Conservation (phyloP, 1,140 invertebrate genomes). For the Gonioctena quinquepunctata region DNA sequence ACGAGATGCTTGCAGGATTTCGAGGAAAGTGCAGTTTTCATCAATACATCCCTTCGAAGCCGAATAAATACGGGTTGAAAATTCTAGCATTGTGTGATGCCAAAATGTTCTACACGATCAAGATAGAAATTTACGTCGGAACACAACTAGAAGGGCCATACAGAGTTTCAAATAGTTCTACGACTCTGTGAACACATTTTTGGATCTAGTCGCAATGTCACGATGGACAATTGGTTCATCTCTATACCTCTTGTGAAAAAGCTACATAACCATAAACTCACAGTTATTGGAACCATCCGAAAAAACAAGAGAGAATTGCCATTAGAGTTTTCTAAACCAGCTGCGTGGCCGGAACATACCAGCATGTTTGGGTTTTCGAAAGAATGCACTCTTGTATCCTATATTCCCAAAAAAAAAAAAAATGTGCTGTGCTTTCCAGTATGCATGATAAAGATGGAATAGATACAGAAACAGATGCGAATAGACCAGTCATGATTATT, state of each 20-base stretch:
- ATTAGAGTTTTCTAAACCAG: background rate
- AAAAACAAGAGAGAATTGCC: background rate
- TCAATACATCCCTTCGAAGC: conserved; percentile 24
- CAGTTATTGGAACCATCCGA: background rate
- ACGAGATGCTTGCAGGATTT: conserved; percentile 19
- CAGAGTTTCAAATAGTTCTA: background rate
- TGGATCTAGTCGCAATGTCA: background rate
- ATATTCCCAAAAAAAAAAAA: background rate
- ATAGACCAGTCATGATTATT: background rate
- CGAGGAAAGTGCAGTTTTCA: conserved; percentile 17
- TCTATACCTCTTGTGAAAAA: background rate
- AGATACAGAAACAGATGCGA: background rate
- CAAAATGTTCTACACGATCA: conserved; percentile 39
- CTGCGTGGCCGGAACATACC: too few species aligned
- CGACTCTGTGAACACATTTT: background rate
- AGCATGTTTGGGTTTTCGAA: background rate
- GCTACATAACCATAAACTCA: background rate
- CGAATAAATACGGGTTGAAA: conserved; percentile 51
- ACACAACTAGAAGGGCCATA: conserved; percentile 28
- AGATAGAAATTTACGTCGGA: conserved; percentile 44
- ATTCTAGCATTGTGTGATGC: conserved; percentile 39
- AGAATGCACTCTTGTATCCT: background rate
- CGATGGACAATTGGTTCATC: background rate
- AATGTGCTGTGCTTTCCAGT: background rate
- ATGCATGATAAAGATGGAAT: background rate